Conservation (phyloP, 2,113 vertebrate genomes). For the Colossoma macropomum region DNA sequence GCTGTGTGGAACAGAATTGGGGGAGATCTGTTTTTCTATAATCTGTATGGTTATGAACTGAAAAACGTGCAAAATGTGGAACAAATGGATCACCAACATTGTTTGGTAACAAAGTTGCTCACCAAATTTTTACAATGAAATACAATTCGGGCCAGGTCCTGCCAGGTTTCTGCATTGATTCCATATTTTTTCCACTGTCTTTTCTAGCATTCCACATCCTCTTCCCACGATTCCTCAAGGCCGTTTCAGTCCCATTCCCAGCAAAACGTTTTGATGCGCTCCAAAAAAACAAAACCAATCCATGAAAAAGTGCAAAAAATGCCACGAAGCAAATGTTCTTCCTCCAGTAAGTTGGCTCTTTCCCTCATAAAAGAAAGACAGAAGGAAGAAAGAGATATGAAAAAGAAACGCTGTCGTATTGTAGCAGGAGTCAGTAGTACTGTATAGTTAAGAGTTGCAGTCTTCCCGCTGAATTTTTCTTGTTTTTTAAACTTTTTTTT, state of each 20-base stretch:
- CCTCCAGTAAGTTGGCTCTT: conserved; percentile 67
- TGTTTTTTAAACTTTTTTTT: conserved; percentile 64
- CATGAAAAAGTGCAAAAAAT: conserved; percentile 86
- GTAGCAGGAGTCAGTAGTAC: conserved; percentile 68
- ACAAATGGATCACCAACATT: conserved; percentile 59
- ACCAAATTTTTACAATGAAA: conserved; percentile 53
- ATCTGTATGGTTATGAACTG: conserved; percentile 45
- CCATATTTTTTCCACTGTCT: conserved; percentile 65
- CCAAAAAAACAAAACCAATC: conserved; percentile 71
- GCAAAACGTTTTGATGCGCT: conserved; percentile 59
- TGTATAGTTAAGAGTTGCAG: conserved; percentile 81
- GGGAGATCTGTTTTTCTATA: conserved; percentile 32
- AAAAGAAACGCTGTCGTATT: conserved; percentile 71
- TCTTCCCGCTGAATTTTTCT: conserved; percentile 79
- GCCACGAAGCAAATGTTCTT: conserved; percentile 78
- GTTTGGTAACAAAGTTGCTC: conserved; percentile 38
- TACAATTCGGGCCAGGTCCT: conserved; percentile 68
- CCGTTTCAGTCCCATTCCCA: conserved; percentile 45
- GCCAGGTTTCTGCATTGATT: conserved; percentile 69
- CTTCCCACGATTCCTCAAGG: conserved; percentile 56
- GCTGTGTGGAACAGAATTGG: conserved; percentile 60
- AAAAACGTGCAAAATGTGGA: conserved; percentile 57
- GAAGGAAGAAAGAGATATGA: conserved; percentile 76
- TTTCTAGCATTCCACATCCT: conserved; percentile 51
- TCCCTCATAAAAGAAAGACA: conserved; percentile 72